Conservation (phyloP, 2,888 invertebrate species). For the Ptychoptera albimana region DNA sequence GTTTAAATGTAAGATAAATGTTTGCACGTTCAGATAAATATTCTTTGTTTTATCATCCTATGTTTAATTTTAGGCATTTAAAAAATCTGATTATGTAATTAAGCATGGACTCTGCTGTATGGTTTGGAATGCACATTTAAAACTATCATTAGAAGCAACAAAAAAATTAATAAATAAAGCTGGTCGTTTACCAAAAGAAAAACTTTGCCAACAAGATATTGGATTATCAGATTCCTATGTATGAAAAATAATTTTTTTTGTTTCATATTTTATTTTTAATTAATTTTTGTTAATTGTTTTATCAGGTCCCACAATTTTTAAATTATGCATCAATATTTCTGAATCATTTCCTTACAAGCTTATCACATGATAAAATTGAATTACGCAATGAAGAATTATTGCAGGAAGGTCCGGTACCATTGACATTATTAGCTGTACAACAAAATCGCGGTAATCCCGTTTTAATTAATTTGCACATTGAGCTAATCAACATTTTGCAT, state of each 20-base stretch:
- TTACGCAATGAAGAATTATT: slow-evolving; percentile 25
- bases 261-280: slow-evolving; percentile 29
- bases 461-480: slow-evolving; percentile 63
- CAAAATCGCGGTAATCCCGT: slow-evolving; percentile 60
- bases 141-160: slow-evolving; percentile 57
- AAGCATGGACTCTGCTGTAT: slow-evolving; percentile 70
- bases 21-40: slow-evolving; percentile 37
- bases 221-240: slow-evolving; percentile 51
- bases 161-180: slow-evolving; percentile 64
- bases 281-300: slow-evolving; percentile 6
- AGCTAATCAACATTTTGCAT: slow-evolving; percentile 58
- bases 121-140: slow-evolving; percentile 81
- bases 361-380: slow-evolving; percentile 22
- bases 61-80: slow-evolving; percentile 13
- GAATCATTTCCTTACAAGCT: slow-evolving; percentile 19
- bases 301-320: slow-evolving; percentile 34
- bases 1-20: slow-evolving; percentile 32
- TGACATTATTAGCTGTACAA: slow-evolving; percentile 54
- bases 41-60: slow-evolving; percentile 44
- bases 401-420: slow-evolving; percentile 34
- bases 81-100: slow-evolving; percentile 22
- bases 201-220: slow-evolving; percentile 61
- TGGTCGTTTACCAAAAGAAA: slow-evolving; percentile 73
- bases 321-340: slow-evolving; percentile 34
- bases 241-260: slow-evolving; percentile 18